A percentile compares a stretch with the other conserved stretches of the same genome.
Evolutionary conservation across 2,888 invertebrate genomes (phyloP).

Genomic region (Ochropacha duplaris): DNA sequence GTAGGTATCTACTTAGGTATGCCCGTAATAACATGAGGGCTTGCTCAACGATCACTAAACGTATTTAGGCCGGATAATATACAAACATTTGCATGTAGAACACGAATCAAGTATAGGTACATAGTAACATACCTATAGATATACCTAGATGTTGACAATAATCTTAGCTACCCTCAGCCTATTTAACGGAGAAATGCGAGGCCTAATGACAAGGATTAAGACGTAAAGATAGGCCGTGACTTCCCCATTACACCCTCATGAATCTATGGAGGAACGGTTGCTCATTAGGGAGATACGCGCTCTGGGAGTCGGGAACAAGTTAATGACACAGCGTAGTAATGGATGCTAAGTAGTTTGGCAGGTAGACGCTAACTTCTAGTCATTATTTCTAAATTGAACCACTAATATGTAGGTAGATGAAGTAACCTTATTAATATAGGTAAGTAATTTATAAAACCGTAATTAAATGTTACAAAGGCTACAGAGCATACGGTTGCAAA

Average conservation of each 20-base stretch:
- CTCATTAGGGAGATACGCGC: conserved; percentile 60
- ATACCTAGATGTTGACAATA: conserved; percentile 1
- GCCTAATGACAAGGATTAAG: conserved; percentile 71
- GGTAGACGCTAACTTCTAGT: too few relatives aligned
- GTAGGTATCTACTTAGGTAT: neutral
- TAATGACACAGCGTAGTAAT: conserved; percentile 51
- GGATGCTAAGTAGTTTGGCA: conserved; percentile 21
- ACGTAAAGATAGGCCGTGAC: conserved; percentile 68
- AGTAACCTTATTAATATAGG: too few relatives aligned
- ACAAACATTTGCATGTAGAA: neutral
- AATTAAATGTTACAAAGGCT: neutral
- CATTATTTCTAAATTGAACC: neutral
- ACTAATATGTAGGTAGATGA: neutral
- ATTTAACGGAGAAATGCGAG: conserved; percentile 12
- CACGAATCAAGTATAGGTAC: neutral
- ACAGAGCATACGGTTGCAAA: neutral
- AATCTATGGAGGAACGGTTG: conserved; percentile 56
- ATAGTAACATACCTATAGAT: neutral
- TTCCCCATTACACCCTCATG: conserved; percentile 54
- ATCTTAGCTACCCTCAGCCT: conserved; percentile 10
- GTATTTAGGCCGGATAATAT: neutral
- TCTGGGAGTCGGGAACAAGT: conserved; percentile 24
- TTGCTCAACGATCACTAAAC: neutral
- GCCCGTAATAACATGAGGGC: too few relatives aligned
- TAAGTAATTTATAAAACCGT: neutral